These are phyloP conservation scores for Melanophora roralis DNA, from an alignment of 2,888 invertebrate species.

Conservation along the genomic window DNA sequence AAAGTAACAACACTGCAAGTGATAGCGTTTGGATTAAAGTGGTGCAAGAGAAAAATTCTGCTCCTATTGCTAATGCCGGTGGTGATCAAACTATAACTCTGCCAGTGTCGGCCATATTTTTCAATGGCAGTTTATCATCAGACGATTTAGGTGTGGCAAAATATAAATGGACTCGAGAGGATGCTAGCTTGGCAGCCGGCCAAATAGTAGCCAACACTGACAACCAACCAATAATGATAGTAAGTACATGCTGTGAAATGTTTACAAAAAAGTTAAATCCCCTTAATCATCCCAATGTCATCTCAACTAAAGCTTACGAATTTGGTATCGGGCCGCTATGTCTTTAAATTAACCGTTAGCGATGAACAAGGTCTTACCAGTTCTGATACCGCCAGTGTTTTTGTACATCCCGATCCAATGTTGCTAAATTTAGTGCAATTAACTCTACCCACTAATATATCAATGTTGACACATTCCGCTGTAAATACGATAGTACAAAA, in stretches of 20 bases:
- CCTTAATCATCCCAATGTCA: too few relatives aligned
- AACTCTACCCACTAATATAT: constrained; percentile 86
- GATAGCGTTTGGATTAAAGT: constrained; percentile 86
- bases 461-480: constrained; percentile 81
- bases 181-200: constrained; percentile 89
- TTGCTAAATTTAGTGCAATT: constrained; percentile 88
- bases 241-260: constrained; percentile 76
- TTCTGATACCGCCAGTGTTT: constrained; percentile 89
- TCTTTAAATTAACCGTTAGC: constrained; percentile 91
- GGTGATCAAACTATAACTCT: constrained; percentile 88
- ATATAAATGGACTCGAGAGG: constrained; percentile 90
- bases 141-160: constrained; percentile 92
- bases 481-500: constrained; percentile 86
- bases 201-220: constrained; percentile 87
- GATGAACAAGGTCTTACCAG: constrained; percentile 92
- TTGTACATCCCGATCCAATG: constrained; percentile 87
- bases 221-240: constrained; percentile 85
- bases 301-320: constrained; percentile 82
- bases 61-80: constrained; percentile 92
- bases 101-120: constrained; percentile 85
- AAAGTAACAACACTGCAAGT: constrained; percentile 88
- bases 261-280: too few relatives aligned
- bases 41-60: constrained; percentile 92
- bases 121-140: constrained; percentile 90
- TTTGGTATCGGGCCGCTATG: constrained; percentile 90